Evolutionary conservation across 2,113 vertebrate species (phyloP).

Genomic region (Coturnix japonica): DNA sequence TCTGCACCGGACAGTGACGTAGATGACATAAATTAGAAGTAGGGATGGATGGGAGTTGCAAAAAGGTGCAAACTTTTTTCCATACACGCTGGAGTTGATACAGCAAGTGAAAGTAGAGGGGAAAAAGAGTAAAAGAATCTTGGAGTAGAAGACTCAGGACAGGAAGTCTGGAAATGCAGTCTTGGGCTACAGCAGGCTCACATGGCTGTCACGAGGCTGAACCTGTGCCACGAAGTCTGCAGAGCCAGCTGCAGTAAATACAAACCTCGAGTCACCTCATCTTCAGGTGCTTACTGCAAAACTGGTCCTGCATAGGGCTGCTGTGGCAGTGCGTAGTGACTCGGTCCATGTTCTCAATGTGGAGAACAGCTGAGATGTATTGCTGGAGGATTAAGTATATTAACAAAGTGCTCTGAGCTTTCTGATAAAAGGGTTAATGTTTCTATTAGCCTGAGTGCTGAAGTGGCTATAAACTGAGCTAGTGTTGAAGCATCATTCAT

Average conservation of each 20-base stretch:
- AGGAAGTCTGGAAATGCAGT: not conserved
- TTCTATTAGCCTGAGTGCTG: not conserved
- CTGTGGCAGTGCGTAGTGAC: not conserved
- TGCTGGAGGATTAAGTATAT: not conserved
- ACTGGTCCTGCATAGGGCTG: rapidly evolving
- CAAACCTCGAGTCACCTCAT: too few species aligned
- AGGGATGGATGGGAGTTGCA: not conserved
- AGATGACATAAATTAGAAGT: not conserved
- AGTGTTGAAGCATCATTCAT: not conserved
- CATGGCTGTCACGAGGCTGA: not conserved
- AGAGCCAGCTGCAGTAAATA: not conserved
- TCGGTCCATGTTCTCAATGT: not conserved
- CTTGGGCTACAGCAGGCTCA: not conserved
- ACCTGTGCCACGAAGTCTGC: rapidly evolving
- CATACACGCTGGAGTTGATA: not conserved
- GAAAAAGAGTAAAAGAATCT: not conserved
- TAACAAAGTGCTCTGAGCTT: not conserved
- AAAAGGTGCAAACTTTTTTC: not conserved
- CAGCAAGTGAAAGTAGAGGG: not conserved
- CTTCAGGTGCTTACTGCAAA: not conserved
- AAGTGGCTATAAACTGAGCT: not conserved
- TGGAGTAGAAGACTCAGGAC: not conserved
- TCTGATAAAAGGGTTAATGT: not conserved
- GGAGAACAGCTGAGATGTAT: not conserved
- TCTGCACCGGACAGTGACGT: not conserved